A percentile compares a stretch with the other conserved stretches of the same genome.
Conservation (phyloP, 2,888 invertebrate species). For the Parnassius smintheus region DNA sequence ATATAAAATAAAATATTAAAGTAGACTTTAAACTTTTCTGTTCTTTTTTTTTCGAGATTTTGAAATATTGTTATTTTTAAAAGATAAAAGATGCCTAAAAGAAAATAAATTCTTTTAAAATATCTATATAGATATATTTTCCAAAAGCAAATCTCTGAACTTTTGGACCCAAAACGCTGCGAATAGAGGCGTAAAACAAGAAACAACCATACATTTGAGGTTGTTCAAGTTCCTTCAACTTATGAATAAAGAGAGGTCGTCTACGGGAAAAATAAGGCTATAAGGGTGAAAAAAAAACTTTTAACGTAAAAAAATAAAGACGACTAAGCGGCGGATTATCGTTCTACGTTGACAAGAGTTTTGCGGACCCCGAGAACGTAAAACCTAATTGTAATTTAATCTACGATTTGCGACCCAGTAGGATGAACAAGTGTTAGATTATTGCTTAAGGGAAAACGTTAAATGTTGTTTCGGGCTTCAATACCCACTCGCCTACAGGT, state of each 20-base stretch:
- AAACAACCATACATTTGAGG: constrained; percentile 79
- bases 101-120: background rate
- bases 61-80: background rate
- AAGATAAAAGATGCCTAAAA: background rate
- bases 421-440: constrained; percentile 62
- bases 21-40: background rate
- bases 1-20: too few species aligned
- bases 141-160: constrained; percentile 65
- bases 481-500: background rate
- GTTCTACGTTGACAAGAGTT: constrained; percentile 70
- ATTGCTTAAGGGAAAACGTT: constrained; percentile 48
- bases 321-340: constrained; percentile 71
- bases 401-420: constrained; percentile 47
- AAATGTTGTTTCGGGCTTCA: constrained; percentile 26
- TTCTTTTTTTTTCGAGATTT: background rate
- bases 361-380: constrained; percentile 51
- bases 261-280: constrained; percentile 67
- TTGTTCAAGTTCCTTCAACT: constrained; percentile 74
- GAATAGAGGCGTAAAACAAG: constrained; percentile 80
- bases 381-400: constrained; percentile 38
- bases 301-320: constrained; percentile 62
- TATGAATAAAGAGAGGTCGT: constrained; percentile 76
- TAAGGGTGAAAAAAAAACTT: constrained; percentile 72
- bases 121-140: constrained; percentile 34
- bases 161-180: constrained; percentile 73